These are phyloP conservation scores for Scotopteryx bipunctaria DNA, from an alignment of 2,888 invertebrate species.

Conservation along the genomic window DNA sequence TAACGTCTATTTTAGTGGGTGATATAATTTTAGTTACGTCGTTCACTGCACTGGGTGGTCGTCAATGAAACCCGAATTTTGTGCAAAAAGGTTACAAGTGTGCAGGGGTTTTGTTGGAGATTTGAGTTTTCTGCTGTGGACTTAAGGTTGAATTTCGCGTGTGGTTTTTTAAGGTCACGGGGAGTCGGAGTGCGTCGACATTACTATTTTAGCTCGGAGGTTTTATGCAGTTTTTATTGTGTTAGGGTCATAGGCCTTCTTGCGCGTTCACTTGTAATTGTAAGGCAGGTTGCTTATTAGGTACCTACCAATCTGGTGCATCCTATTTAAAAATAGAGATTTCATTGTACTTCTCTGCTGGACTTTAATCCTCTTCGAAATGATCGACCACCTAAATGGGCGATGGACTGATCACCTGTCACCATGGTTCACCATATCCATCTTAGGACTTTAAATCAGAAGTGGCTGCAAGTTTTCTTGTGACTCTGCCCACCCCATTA, in stretches of 20 bases:
- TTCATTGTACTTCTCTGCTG: too few relatives aligned
- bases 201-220: constrained; percentile 79
- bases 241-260: constrained; percentile 73
- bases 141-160: constrained; percentile 46
- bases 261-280: not conserved
- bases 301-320: too few relatives aligned
- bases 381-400: too few relatives aligned
- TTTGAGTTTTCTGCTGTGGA: constrained; percentile 32
- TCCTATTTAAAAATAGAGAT: too few relatives aligned
- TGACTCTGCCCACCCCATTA: too few relatives aligned
- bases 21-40: constrained; percentile 42
- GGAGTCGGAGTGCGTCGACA: constrained; percentile 70
- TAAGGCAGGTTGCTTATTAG: not conserved
- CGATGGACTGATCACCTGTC: too few relatives aligned
- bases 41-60: constrained; percentile 44
- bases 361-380: too few relatives aligned
- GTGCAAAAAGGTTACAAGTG: constrained; percentile 53
- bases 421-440: too few relatives aligned
- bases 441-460: too few relatives aligned
- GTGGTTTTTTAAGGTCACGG: constrained; percentile 56
- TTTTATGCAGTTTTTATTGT: constrained; percentile 80
- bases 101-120: constrained; percentile 32
- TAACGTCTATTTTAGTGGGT: constrained; percentile 44
- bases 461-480: too few relatives aligned
- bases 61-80: constrained; percentile 64